Conservation (phyloP, 2,888 invertebrate species). For the Pristionchus maxplancki region DNA sequence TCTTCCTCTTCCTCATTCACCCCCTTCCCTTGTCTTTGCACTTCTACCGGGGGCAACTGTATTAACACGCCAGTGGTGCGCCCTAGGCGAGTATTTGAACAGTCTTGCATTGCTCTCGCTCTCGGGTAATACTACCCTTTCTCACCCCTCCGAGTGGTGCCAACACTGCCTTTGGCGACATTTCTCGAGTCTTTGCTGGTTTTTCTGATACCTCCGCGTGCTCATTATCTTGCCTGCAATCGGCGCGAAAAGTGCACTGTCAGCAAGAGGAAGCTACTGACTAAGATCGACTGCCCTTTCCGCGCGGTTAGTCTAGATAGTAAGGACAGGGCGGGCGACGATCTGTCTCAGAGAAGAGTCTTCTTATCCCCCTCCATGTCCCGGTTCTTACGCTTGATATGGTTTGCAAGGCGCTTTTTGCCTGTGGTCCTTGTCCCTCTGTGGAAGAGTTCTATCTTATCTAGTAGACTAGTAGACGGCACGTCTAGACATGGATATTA, state of each 20-base stretch:
- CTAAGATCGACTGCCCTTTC: not conserved
- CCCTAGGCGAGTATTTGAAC: not conserved
- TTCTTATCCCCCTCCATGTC: not conserved
- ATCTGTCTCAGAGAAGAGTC: slow-evolving; percentile 12
- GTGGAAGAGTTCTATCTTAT: not conserved
- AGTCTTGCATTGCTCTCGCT: not conserved
- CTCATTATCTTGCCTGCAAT: not conserved
- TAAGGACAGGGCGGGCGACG: not conserved
- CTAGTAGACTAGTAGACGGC: not conserved
- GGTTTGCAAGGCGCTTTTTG: slow-evolving; percentile 2
- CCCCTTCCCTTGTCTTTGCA: slow-evolving; percentile 33
- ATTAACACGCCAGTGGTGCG: slow-evolving; percentile 28
- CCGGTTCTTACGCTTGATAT: slow-evolving; percentile 42
- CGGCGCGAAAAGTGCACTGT: not conserved
- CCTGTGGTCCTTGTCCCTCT: too few species aligned
- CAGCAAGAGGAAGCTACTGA: not conserved
- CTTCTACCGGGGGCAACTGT: slow-evolving; percentile 40
- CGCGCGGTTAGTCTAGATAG: not conserved
- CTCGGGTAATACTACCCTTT: not conserved
- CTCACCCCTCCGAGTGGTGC: not conserved
- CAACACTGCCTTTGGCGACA: not conserved
- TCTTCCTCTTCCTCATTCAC: not conserved
- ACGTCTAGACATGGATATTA: slow-evolving; percentile 14
- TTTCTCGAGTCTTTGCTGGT: not conserved
- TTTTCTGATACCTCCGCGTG: not conserved